A percentile compares a stretch with the other conserved stretches of the same genome.
Conservation (phyloP, 2,888 invertebrate species). For the Syrphus vitripennis region DNA sequence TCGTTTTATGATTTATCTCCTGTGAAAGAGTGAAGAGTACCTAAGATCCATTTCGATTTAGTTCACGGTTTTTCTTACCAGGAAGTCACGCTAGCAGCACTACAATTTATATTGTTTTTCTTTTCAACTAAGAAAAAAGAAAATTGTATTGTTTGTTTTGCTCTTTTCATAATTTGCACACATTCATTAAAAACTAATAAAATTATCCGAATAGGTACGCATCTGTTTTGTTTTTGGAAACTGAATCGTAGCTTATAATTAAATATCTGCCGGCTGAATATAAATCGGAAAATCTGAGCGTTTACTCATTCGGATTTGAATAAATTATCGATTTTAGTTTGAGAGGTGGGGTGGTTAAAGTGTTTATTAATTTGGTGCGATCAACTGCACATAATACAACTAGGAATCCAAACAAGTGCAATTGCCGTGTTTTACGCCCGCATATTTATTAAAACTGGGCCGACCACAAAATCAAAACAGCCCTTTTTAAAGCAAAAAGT, state of each 20-base stretch:
- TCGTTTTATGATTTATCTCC: conserved; percentile 30
- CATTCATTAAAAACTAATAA: conserved; percentile 59
- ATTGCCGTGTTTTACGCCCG: conserved; percentile 2
- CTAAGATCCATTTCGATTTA: conserved; percentile 32
- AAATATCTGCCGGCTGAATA: conserved; percentile 63
- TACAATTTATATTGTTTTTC: neutral
- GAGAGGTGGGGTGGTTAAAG: conserved; percentile 24
- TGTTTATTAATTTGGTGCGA: conserved; percentile 45
- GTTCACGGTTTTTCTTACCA: conserved; percentile 28
- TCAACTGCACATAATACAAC: conserved; percentile 30
- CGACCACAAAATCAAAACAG: neutral
- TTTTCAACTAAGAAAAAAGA: neutral
- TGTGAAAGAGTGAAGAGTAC: conserved; percentile 34
- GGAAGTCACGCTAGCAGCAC: conserved; percentile 20
- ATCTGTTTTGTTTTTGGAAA: conserved; percentile 41
- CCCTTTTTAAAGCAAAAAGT: neutral
- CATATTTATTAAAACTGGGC: neutral
- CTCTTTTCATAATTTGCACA: conserved; percentile 38
- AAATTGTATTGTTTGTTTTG: conserved; percentile 53
- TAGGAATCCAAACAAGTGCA: conserved; percentile 63
- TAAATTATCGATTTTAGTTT: conserved; percentile 1
- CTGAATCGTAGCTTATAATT: conserved; percentile 36
- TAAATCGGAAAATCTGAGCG: conserved; percentile 53
- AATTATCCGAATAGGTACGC: conserved; percentile 25
- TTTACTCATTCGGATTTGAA: neutral